Evolutionary conservation across 2,797 vertebrate species (phyloP), one percentile per base, ranked within the genome.

Genomic region (Selene dorsalis): DNA sequence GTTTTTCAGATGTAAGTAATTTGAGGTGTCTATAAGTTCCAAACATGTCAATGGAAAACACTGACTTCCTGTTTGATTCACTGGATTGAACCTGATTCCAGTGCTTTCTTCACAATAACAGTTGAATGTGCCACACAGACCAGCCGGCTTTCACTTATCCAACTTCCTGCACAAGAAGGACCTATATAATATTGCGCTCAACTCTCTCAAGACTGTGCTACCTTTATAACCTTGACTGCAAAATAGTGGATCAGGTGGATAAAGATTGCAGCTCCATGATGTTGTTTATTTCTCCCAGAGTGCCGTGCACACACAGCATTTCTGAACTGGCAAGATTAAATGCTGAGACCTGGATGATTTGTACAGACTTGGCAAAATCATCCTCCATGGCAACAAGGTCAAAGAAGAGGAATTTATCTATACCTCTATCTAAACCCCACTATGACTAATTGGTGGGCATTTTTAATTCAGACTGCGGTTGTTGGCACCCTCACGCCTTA

Each of bases 161-260:
- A 9, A 35, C 41, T 28, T 68, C 28, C 38, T 59, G 72, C 72
- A 24, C 52, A 75, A 58, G 22, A 43, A 73, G 52, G 61, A 52
- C 39, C 48, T 48, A 47, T 75, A 69, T 53, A 61, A 77, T 39
- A 69, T 59, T 76, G 57, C 57, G 69, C 26, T 70, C 17, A 84
- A 62, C 53, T 53, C 68, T 75, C 76, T 80, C 43, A 84, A 72
- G 70, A 79, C 75, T 77, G 65, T 75, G 62, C 63, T 82, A 82
- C 79, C 77, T 81, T 67, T 80, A 18, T 89, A 80, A 89, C 87
- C 86, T 90, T 91, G 89, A 77, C 70, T 75, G 75, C 59, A 82
- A 84, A 89, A 83, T 71, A 81, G 62, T 83, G 82, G 73, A 84
- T 89, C 69, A 85, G 77, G 71, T 81, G 85, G 68, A 87, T 79